Conservation (phyloP, 2,888 invertebrate genomes). For the Cremastobaeus sp. region DNA sequence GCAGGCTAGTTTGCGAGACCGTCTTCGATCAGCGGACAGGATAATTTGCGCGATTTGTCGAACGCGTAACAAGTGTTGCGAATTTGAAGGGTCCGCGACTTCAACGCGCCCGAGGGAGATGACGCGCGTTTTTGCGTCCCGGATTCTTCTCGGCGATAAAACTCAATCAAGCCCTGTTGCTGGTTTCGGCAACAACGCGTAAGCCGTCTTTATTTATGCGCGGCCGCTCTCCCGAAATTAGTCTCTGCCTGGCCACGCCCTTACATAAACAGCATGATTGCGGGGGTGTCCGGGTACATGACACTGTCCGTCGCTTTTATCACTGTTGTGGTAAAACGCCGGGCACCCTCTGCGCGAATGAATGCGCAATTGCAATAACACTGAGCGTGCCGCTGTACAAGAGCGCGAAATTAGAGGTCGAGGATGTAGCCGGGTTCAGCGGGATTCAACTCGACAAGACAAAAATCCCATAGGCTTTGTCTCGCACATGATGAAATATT, state of each 20-base stretch:
- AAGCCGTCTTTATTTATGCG: constrained; percentile 59
- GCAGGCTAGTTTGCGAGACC: too few relatives aligned
- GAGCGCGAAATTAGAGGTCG: constrained; percentile 45
- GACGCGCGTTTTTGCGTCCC: too few relatives aligned
- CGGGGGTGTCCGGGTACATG: constrained; percentile 71
- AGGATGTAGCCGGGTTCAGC: constrained; percentile 6
- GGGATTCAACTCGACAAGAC: neutral
- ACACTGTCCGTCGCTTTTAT: constrained; percentile 67
- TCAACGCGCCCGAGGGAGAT: too few relatives aligned
- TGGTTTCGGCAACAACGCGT: constrained; percentile 35
- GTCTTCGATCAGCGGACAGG: too few relatives aligned
- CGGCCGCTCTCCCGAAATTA: constrained; percentile 66
- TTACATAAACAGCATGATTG: constrained; percentile 77
- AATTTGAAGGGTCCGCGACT: too few relatives aligned
- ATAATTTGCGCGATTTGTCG: too few relatives aligned
- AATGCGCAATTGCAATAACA: constrained; percentile 48
- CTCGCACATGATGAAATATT: too few relatives aligned
- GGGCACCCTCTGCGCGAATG: constrained; percentile 45
- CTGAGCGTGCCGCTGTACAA: constrained; percentile 49
- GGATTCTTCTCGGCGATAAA: too few relatives aligned
- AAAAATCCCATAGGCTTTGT: constrained; percentile 24
- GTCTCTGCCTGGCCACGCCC: constrained; percentile 73
- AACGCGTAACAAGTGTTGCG: too few relatives aligned
- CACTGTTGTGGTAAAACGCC: constrained; percentile 72
- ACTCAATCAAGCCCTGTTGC: too few relatives aligned